Base-by-base conservation (phyloP, 2,888 invertebrate genomes). In the Rhynchonema sp. region DNA sequence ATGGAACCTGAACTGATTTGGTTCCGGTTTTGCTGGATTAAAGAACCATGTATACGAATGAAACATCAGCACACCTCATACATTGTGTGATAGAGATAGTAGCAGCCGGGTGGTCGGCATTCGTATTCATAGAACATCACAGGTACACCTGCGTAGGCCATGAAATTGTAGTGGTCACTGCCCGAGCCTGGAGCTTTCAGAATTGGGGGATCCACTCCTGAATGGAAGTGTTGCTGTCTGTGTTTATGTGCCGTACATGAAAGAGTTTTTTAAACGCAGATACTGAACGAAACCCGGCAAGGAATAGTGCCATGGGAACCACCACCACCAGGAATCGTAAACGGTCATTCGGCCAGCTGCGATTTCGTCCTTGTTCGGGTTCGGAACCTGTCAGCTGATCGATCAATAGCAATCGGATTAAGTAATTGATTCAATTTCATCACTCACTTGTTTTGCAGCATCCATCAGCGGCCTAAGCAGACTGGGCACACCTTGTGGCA, bases 41-140 rank as follows among this genome's bases (percentile, higher is more conserved):
- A n/a, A n/a, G n/a, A n/a, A n/a, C n/a, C n/a, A n/a, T n/a, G n/a
- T n/a, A n/a, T n/a, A n/a, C n/a, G n/a, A n/a, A n/a, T n/a, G n/a
- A n/a, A n/a, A n/a, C n/a, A n/a, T n/a, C n/a, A n/a, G n/a, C n/a
- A n/a, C 28, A 27, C 30, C 25, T 57, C 60, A 59, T 71, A 68
- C n/a, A 69, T 70, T 0, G 76, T 72, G 62, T 76, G 76, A 62
- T 76, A 77, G 56, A 75, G 0, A 69, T 66, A 2, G 66, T 65
- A 9, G 68, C 58, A 49, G 30, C 38, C 27, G 2, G 66, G 70
- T 49, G 29, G 61, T 60, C 68, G 66, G 60, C 64, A 71, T 22
- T 66, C 65, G 61, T 71, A 75, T 1, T 70, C 63, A n/a, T 73
- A 56, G 63, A 74, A 74, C n/a, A 69, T 64, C 30, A 66, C 65